Evolutionary conservation across 2,113 vertebrate species (phyloP).

Genomic region (Isurus oxyrinchus): DNA sequence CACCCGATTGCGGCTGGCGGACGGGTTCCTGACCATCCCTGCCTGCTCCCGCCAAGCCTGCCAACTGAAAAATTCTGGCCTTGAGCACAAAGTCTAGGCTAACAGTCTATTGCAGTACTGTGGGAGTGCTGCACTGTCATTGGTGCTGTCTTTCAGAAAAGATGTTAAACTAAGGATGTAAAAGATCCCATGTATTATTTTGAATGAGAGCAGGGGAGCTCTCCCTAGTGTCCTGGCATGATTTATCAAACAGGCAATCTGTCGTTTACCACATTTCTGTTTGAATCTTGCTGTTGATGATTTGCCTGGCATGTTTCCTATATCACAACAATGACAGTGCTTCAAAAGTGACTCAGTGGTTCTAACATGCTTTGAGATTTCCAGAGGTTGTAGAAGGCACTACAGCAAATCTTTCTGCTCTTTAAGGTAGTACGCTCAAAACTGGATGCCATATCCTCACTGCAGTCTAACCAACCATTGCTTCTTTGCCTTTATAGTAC

Average conservation of each 20-base stretch:
- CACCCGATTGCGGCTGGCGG: too few relatives aligned
- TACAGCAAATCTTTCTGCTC: background rate
- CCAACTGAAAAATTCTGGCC: too few relatives aligned
- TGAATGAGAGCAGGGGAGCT: background rate
- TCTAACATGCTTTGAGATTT: background rate
- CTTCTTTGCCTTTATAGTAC: background rate
- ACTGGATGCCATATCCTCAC: background rate
- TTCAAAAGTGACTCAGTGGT: background rate
- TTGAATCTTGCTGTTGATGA: background rate
- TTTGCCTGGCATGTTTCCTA: background rate
- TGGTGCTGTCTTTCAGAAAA: background rate
- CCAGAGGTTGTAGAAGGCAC: background rate
- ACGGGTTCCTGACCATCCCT: too few relatives aligned
- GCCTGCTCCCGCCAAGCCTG: too few relatives aligned
- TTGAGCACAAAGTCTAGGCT: background rate
- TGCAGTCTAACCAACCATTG: background rate
- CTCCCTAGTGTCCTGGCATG: background rate
- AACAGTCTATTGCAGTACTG: background rate
- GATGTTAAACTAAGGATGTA: background rate
- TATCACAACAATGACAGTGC: background rate
- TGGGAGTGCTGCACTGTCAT: background rate
- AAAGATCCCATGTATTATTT: background rate
- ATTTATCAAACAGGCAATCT: background rate
- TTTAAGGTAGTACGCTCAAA: background rate
- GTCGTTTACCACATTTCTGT: background rate